Base-by-base conservation (phyloP, 2,888 invertebrate genomes). In the Thereva unica region DNA sequence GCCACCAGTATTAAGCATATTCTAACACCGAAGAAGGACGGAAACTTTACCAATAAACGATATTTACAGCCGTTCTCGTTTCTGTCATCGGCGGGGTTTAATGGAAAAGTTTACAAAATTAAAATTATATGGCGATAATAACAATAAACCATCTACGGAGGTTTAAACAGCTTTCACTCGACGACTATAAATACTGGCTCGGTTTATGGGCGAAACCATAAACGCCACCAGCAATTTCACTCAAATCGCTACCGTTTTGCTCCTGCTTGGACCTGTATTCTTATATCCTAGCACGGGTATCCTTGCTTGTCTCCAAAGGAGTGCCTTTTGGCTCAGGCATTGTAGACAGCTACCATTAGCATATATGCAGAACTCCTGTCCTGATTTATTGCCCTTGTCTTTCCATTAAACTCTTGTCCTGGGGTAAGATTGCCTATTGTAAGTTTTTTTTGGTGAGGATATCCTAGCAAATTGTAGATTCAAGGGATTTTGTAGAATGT, bases 101-200 rank as follows among this genome's bases (percentile, higher is more conserved):
- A 59, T 59, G 59, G 59, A 59, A 59, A 59, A 59, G 59, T 59
- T 52, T 59, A 38, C 47, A 59, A 59, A 59, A 59, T 59, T 59
- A 45, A 59, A 59, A 59, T 59, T 59, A 59, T 59, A 59, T 38
- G 59, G 59, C 47, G 59, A 59, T 59, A 45, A 59, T 59, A 59
- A 59, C 59, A 59, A 45, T 59, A 59, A 59, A 59, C 59, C 59
- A 49, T 49, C 10, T 45, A 59, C 59, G 59, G 38, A 49, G 12
- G 35, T 47, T 59, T 59, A 59, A 59, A 59, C 59, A 47, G 59
- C 59, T 47, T 59, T 59, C 49, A 59, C 45, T 45, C 35, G 41
- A 59, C 35, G 37, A 37, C 59, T 38, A 59, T 59, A 59, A 59
- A 59, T 45, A 12, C 1, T 12, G 23, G 7, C 12, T 41, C 8